Conservation (phyloP, 2,113 vertebrate genomes). For the Galeopterus variegatus region DNA sequence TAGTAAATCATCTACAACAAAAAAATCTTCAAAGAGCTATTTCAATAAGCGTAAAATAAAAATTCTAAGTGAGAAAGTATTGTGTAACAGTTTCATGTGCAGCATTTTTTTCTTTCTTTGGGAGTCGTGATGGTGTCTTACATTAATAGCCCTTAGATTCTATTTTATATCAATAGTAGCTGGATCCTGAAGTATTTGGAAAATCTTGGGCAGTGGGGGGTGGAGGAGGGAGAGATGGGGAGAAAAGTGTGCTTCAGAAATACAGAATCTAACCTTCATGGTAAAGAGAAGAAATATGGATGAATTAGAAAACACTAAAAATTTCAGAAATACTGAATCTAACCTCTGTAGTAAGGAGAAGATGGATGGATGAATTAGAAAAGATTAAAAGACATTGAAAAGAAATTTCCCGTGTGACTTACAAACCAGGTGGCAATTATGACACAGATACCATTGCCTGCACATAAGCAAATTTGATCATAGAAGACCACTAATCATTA, state of each 20-base stretch:
- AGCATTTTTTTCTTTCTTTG: constrained; percentile 3
- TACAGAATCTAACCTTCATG: not conserved
- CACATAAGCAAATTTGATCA: too few relatives aligned
- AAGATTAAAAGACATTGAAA: not conserved
- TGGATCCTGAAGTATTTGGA: not conserved
- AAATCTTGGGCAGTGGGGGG: not conserved
- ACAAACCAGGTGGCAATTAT: not conserved
- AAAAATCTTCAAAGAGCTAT: not conserved
- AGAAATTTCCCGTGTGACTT: not conserved
- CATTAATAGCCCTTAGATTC: not conserved
- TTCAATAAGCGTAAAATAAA: not conserved
- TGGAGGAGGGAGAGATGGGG: too few relatives aligned
- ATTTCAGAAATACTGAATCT: not conserved
- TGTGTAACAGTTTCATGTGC: not conserved
- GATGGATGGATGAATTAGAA: not conserved
- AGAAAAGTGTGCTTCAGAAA: not conserved
- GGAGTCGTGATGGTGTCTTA: not conserved
- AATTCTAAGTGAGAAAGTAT: not conserved
- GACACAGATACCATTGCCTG: too few relatives aligned
- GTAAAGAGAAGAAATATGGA: not conserved
- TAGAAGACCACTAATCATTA: not conserved
- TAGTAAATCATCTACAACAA: not conserved
- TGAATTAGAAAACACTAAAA: not conserved
- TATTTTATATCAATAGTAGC: not conserved
- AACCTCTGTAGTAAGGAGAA: not conserved